Evolutionary conservation across 2,797 vertebrate genomes (phyloP), one percentile per base, ranked within the genome.

Genomic region (Danio tinwini): DNA sequence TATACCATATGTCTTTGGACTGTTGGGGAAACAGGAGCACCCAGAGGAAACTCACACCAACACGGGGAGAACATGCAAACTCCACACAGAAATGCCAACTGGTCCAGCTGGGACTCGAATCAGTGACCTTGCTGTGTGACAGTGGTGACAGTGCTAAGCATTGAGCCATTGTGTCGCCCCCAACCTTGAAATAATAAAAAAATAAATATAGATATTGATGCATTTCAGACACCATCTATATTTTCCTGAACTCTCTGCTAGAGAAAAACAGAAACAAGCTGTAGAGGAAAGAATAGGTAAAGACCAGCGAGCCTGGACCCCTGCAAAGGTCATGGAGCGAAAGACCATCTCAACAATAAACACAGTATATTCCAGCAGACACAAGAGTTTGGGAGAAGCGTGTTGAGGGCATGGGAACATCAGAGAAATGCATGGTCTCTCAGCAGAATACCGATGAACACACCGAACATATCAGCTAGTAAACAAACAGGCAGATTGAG

Each of bases 351-450:
- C n/a, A 59, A 68, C 75, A 68, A 47, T 16, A n/a, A 68, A 68
- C 44, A 58, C 7, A 0, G 19, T n/a, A 39, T 14, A 67, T 76
- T 68, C 52, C 16, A 58, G 64, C 63, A 58, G 19, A 21, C 63
- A 59, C 63, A 69, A 3, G 63, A 76, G 75, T 68, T 58, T 77
- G 44, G 64, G 12, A 49, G 53, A 68, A 77, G 64, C 58, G n/a
- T n/a, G 64, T 17, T 9, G 63, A 68, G 75, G 64, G 69, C 64
- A 68, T 13, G 4, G 42, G 39, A 39, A 76, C 62, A 56, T 67
- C 5, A 19, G 17, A 45, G 29, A 68, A 77, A 58, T 59, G 14
- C 44, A 77, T 7, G 7, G 17, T 21, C 58, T 40, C 58, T 77
- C 44, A 14, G 8, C 16, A 50, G 75, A 77, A 59, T 59, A 58